Conservation (phyloP, 2,797 vertebrate genomes). For the Lepilemur ruficaudatus region DNA sequence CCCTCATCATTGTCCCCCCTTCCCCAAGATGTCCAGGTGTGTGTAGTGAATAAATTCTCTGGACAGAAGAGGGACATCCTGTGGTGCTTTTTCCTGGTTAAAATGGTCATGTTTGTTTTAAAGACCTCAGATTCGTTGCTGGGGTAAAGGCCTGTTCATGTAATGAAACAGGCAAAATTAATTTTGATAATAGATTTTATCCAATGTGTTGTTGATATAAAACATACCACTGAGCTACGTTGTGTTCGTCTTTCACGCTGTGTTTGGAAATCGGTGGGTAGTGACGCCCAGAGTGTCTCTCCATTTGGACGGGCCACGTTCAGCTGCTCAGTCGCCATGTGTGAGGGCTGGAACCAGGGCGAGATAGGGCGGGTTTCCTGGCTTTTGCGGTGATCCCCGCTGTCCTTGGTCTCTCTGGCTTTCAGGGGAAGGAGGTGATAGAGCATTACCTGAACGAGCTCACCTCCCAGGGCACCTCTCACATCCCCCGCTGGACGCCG, state of each 20-base stretch:
- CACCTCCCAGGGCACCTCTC: constrained; percentile 86
- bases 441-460: constrained; percentile 89
- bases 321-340: accelerated
- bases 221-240: not conserved
- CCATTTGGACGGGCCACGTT: accelerated
- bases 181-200: not conserved
- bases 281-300: not conserved
- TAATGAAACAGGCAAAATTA: not conserved
- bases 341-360: not conserved
- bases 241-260: not conserved
- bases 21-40: not conserved
- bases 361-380: not conserved
- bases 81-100: not conserved
- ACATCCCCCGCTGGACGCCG: constrained; percentile 87
- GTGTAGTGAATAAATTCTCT: not conserved
- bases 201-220: not conserved
- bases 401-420: constrained; percentile 21
- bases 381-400: accelerated
- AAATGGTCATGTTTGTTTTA: not conserved
- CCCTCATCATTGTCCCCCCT: not conserved
- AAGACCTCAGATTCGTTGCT: not conserved
- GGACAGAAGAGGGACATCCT: not conserved
- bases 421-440: constrained; percentile 90
- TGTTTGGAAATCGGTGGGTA: not conserved
- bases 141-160: not conserved